These are phyloP conservation scores for Cricetomys ansorgei DNA, from an alignment of 2,113 vertebrate genomes.

Conservation along the genomic window DNA sequence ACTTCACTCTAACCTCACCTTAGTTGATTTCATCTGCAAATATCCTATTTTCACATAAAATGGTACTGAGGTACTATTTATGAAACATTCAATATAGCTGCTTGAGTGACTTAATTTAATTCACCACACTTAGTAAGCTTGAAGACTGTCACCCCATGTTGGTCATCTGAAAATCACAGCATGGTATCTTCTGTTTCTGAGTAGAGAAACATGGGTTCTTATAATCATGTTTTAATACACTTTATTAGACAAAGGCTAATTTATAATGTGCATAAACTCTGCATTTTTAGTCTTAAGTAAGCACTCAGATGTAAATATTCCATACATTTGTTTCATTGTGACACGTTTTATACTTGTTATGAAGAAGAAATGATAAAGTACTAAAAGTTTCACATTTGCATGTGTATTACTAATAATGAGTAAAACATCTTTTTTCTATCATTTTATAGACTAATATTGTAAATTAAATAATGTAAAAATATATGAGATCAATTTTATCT, in stretches of 20 bases:
- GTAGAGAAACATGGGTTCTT: background rate
- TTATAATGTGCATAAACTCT: background rate
- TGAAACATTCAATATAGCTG: background rate
- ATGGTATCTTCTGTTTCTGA: background rate
- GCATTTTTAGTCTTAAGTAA: background rate
- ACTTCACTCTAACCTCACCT: background rate
- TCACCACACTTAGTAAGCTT: background rate
- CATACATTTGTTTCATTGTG: background rate
- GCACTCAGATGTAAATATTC: background rate
- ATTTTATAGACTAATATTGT: background rate
- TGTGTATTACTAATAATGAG: background rate
- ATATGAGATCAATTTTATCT: background rate
- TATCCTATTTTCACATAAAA: background rate
- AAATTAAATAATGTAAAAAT: background rate
- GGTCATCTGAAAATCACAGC: background rate
- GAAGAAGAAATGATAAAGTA: background rate
- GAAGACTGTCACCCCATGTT: background rate
- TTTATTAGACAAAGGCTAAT: background rate
- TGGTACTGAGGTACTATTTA: background rate
- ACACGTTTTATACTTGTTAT: background rate
- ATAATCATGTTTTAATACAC: background rate
- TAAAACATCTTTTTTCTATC: background rate
- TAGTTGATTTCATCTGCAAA: background rate
- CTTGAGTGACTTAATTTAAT: background rate
- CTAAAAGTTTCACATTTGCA: background rate